Evolutionary conservation across 1,140 invertebrate genomes (phyloP), one percentile per base, ranked within the genome.

Genomic region (Saccostrea glomerata): DNA sequence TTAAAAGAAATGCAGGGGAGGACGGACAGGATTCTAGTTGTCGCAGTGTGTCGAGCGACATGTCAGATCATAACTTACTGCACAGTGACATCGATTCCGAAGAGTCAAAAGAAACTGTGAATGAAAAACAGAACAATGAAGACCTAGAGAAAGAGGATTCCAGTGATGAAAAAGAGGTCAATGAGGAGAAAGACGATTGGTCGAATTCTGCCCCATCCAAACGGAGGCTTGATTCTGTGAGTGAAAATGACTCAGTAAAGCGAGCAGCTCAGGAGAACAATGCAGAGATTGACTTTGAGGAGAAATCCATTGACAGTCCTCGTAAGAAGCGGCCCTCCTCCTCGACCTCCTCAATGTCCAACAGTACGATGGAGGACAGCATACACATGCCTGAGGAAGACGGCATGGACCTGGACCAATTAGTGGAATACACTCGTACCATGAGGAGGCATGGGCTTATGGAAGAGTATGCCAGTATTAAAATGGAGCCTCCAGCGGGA

Each of bases 401-500:
- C 13, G 97, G 96, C 15, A 95, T 97, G 90, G 97, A 96, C 54
- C 95, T 98, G 92, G 96, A 97, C 87, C 97, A 98, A 93, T 96
- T 98, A 93, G 96, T 98, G 30, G 96, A 97, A 90, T 96, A 97
- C 93, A 96, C 98, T 7, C 96, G 96, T 82, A 96, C 96, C 54
- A 96, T 96, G 82, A 97, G 97, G 58, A 96, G 97, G 56, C 96
- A 96, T 85, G 98, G 98, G 2, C 96, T 99, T 94, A 97, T 94
- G 96, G 96, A 95, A 86, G 98, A 99, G 94, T 96, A 96, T 92
- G 96, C 96, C 23, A 97, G 98, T 91, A 98, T 99, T 86, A 97
- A 97, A 92, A 96, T 97, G 89, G 96, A 97, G 92, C 97, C 97
- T 86, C 97, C 97, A 17, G 96, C 97, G 86, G 98, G 98, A 88